phyloP scores from a whole-genome alignment of 2,797 vertebrate species.

The Myotis daubentonii region DNA sequence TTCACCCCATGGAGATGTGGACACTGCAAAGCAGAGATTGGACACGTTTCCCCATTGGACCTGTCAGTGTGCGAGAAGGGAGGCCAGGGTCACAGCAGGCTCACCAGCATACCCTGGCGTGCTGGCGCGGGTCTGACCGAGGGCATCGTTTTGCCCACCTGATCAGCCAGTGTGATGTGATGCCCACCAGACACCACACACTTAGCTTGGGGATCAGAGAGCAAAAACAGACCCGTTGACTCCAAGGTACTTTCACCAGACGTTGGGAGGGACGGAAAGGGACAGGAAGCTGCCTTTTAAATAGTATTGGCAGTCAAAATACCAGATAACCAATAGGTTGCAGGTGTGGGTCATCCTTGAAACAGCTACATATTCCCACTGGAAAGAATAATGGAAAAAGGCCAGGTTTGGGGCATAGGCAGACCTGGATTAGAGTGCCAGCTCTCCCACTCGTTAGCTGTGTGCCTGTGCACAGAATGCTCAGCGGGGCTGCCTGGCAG shows the following conservation, averaged over 20 bases:
- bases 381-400: background rate
- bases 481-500: background rate
- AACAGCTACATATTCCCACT: background rate
- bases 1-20: background rate
- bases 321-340: background rate
- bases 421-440: background rate
- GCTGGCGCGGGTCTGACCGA: background rate
- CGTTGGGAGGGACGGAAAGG: background rate
- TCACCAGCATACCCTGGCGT: background rate
- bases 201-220: background rate
- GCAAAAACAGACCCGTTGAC: background rate
- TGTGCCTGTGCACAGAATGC: background rate
- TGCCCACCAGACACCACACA: background rate
- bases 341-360: background rate
- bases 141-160: background rate
- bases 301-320: slow-evolving; percentile 12
- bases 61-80: background rate
- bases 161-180: background rate
- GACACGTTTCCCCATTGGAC: background rate
- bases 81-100: background rate
- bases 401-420: background rate
- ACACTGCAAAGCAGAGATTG: background rate
- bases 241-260: background rate
- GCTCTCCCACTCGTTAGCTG: background rate
- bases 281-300: background rate